Evolutionary conservation across 2,113 vertebrate genomes (phyloP).

Genomic region (Clarias gariepinus): DNA sequence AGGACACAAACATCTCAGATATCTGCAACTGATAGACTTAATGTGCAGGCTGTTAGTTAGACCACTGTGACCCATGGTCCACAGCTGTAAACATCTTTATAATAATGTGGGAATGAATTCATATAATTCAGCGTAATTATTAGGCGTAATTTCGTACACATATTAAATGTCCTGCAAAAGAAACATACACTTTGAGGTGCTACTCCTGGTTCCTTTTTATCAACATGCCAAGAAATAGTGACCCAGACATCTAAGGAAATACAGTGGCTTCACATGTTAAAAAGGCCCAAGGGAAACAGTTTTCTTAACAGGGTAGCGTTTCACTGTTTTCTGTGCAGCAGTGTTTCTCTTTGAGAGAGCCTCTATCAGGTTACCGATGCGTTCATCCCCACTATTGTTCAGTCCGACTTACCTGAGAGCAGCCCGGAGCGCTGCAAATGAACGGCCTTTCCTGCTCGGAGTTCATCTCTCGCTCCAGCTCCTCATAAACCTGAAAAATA

Average conservation of each 20-base stretch:
- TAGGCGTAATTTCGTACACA: not conserved
- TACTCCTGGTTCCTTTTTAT: not conserved
- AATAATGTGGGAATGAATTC: not conserved
- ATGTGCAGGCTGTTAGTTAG: not conserved
- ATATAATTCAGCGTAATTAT: not conserved
- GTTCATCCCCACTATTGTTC: conserved; percentile 45
- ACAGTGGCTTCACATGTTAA: conserved; percentile 8
- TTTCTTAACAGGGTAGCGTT: conserved; percentile 43
- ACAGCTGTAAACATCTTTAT: not conserved
- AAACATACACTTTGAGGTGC: not conserved
- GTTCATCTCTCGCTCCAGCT: conserved; percentile 97
- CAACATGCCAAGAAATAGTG: conserved; percentile 8
- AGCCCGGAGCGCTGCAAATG: conserved; percentile 95
- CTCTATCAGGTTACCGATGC: conserved; percentile 42
- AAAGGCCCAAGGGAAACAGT: conserved; percentile 27
- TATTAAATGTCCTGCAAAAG: not conserved
- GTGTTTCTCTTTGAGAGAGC: conserved; percentile 38
- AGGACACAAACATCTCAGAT: not conserved
- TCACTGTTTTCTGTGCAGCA: conserved; percentile 49
- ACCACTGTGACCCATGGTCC: not conserved
- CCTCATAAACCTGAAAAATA: conserved; percentile 89
- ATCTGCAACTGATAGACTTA: not conserved
- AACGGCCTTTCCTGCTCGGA: conserved; percentile 99
- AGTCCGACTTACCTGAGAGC: conserved; percentile 93
- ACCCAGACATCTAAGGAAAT: conserved; percentile 17